Base-by-base conservation (phyloP, 2,113 vertebrate species). In the Poecile atricapillus region DNA sequence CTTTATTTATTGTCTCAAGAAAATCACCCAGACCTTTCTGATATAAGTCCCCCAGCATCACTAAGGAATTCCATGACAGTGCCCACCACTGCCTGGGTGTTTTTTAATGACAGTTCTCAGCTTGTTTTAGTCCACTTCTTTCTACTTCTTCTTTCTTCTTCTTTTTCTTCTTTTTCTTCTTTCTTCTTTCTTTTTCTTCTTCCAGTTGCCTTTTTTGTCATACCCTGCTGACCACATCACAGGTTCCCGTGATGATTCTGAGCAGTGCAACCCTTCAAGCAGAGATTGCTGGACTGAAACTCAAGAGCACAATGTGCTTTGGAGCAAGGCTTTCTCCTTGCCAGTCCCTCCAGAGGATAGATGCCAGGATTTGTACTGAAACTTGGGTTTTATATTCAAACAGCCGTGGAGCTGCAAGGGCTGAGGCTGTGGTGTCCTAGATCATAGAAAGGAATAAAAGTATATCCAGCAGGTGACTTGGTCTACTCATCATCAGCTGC, bases 141-240 rank as follows among this genome's bases (percentile, higher is more conserved):
- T 85, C 39, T 39, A 39, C 39, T 85, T 60, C 50, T 90, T 89
- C 79, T 91, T 86, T 89, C 39, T 39, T 39, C 39, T 93, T 86
- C 41, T 82, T 90, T 85, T 85, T 60, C 50, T 90, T 89, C 79
- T 91, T 86, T 89, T 93, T 86, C 41, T 82, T 90, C 39, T 85
- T 85, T 60, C 50, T 90, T 89, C 79, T 89, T 93, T 86, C 41
- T 82, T 90, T 85, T 85, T 60, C 50, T 90, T 89, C 79, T 91
- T 86, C 60, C 47, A 83, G 15, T 15, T 88, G 30, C 75, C 89
- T 46, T 90, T 83, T 90, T 79, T 90, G 77, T 89, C 86, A 81
- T 27, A 69, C 68, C n/a, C 59, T 76, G 90, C 84, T 94, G 93
- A 35, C 94, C 93, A 86, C 69, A 85, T 90, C 92, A 83, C 64